Base-by-base conservation (phyloP, 2,888 invertebrate genomes). In the Drosophila prolongata region DNA sequence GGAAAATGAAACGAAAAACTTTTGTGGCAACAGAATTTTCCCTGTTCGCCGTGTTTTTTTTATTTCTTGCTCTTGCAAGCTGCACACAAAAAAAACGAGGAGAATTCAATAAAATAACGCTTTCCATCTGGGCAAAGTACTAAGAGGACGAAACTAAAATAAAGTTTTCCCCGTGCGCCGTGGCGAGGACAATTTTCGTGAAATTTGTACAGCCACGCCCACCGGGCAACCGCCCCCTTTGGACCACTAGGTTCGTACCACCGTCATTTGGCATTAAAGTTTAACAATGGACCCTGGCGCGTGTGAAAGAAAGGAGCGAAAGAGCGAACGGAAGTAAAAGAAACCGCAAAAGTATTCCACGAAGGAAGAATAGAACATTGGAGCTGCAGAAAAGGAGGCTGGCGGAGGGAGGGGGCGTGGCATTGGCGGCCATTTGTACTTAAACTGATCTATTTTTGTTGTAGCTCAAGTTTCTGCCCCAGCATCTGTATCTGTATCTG, bases 71-170 rank as follows among this genome's bases (percentile, higher is more conserved):
- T 19, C 16, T n/a, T 62, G 64, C 62, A 44, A 35, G 43, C 40
- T 44, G 57, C 62, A 60, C 9, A 24, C 24, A 13, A 30, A 50
- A 13, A 62, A 54, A 24, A 14, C 40, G 16, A 68, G 64, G 58
- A 61, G 66, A 87, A 84, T 88, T 88, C 87, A 84, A 84, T 84
- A 88, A 84, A 84, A 84, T 88, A 88, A 88, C 87, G 89, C 80
- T 84, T 83, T 82, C 70, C 75, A 82, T 73, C 70, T 79, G 78
- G 50, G 54, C 60, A 62, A 62, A 64, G 57, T 52, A 46, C 44
- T 55, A 35, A 52, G 57, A 56, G 54, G 34, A 40, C 38, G 49
- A 76, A 80, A 76, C 78, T 75, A 79, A 69, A 73, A 74, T 58
- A 75, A 54, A 73, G 58, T 56, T 65, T 74, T 70, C 55, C 71